Evolutionary conservation across 1,140 invertebrate genomes (phyloP), one percentile per base, ranked within the genome.

Genomic region (Nasonia longicornis): DNA sequence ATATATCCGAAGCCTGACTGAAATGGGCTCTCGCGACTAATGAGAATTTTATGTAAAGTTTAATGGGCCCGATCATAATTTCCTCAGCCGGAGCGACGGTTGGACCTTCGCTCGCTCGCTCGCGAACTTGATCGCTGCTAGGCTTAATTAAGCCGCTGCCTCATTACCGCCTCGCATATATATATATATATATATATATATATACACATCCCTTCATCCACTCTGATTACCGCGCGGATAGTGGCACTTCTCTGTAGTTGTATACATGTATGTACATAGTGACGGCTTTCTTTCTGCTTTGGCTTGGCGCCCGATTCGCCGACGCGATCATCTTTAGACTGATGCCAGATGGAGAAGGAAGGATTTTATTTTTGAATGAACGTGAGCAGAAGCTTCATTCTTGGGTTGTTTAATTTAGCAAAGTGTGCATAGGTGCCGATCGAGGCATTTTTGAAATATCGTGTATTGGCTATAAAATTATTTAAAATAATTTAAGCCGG

Each of bases 121-220:
- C 75, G 52, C 52, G 20, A 58, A 58, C 52, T 58, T 58, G 52
- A 58, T 58, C 52, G 52, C 1, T 16, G 3, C 69, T 70, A 31
- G 42, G 42, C 76, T 77, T 77, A 77, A 77, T 77, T 77, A 77
- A 77, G 42, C 66, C 42, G 71, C 16, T 31, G 38, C 6, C 42
- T 73, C 71, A 48, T 48, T 73, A 20, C 69, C 11, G 72, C 42
- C 73, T 42, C 16, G 48, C 52, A 1, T 26, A 26, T 7, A 58
- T n/a, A 42, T 42, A 8, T 42, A 10, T 42, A 42, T 42, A 26
- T 26, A 26, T 26, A 26, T 26, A 26, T 26, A 1, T 26, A 26
- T 7, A 22, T 0, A 22, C 22, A 7, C 8, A 64, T 77, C 63
- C 63, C 12, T 26, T 77, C 76, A 77, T 69, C 42, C 66, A 29